Percentiles rank a stretch among this genome's conserved stretches.
Conservation (phyloP, 2,888 invertebrate genomes). For the Aporophyla lueneburgensis region DNA sequence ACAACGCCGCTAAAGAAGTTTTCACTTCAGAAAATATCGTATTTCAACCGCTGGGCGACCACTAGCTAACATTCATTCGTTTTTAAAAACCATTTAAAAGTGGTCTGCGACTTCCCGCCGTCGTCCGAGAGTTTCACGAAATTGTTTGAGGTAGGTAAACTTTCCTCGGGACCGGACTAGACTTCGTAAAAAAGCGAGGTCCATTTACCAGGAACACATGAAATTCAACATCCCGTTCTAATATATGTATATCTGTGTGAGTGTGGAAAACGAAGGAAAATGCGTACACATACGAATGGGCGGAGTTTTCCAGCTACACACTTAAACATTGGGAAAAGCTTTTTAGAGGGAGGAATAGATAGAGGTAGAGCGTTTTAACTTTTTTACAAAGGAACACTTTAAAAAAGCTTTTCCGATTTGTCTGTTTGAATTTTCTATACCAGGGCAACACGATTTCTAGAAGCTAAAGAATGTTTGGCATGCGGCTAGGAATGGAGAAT, state of each 20-base stretch:
- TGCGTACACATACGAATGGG: conserved; percentile 59
- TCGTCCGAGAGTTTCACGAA: neutral
- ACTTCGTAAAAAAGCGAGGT: conserved; percentile 81
- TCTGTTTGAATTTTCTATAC: conserved; percentile 88
- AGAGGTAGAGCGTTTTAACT: conserved; percentile 77
- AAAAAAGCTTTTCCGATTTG: conserved; percentile 88
- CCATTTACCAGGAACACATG: conserved; percentile 77
- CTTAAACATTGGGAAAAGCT: conserved; percentile 50
- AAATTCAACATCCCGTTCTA: conserved; percentile 55
- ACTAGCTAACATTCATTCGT: no score
- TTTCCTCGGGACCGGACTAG: conserved; percentile 50
- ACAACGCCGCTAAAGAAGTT: no score
- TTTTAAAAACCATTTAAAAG: conserved; percentile 3
- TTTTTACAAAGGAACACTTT: conserved; percentile 79
- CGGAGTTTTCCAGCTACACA: conserved; percentile 66
- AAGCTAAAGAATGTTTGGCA: conserved; percentile 81
- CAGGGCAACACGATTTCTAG: conserved; percentile 77
- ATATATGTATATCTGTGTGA: conserved; percentile 50
- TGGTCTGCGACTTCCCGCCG: neutral
- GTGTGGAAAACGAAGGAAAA: conserved; percentile 48
- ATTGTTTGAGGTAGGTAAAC: neutral
- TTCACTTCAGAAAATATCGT: no score
- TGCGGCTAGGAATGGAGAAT: conserved; percentile 69
- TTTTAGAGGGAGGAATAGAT: conserved; percentile 32
- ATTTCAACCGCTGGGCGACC: no score